Percentiles rank a stretch among this genome's conserved stretches.
Conservation (phyloP, 2,888 invertebrate genomes). For the Pollenia griseotomentosa region DNA sequence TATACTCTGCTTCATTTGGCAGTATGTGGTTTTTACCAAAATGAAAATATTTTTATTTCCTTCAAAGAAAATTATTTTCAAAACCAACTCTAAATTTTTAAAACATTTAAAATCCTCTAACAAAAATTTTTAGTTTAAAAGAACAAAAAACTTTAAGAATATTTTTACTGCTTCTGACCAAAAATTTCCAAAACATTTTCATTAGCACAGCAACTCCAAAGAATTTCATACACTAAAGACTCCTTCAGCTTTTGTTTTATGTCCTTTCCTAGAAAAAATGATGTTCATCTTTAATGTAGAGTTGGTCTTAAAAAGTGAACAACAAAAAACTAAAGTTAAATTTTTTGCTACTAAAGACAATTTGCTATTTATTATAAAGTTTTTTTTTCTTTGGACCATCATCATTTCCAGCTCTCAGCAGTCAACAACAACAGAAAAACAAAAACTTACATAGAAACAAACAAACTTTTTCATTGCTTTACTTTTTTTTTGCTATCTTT, state of each 20-base stretch:
- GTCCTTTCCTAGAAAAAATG: background rate
- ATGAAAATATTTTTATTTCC: conserved; percentile 42
- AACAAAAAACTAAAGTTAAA: background rate
- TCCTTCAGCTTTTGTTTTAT: conserved; percentile 13
- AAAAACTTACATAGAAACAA: background rate
- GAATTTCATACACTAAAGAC: background rate
- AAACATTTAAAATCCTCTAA: conserved; percentile 27
- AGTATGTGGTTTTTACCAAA: conserved; percentile 38
- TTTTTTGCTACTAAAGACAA: conserved; percentile 9
- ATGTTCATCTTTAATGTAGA: conserved; percentile 2
- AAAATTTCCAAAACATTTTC: conserved; percentile 43
- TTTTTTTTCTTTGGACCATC: conserved; percentile 8
- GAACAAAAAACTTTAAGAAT: background rate
- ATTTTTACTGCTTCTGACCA: conserved; percentile 33
- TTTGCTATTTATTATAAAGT: conserved; percentile 17
- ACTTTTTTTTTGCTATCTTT: background rate
- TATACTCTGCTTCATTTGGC: conserved; percentile 58
- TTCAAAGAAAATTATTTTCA: conserved; percentile 28
- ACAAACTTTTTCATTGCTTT: conserved; percentile 21
- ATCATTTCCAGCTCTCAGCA: background rate
- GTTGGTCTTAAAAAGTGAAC: background rate
- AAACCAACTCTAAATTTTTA: background rate
- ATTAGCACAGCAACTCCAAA: conserved; percentile 27
- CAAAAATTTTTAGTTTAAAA: background rate
- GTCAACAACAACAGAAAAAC: background rate